A percentile compares a stretch with the other conserved stretches of the same genome.
phyloP scores from a whole-genome alignment of 2,888 invertebrate genomes.

The Vandiemenella viatica region DNA sequence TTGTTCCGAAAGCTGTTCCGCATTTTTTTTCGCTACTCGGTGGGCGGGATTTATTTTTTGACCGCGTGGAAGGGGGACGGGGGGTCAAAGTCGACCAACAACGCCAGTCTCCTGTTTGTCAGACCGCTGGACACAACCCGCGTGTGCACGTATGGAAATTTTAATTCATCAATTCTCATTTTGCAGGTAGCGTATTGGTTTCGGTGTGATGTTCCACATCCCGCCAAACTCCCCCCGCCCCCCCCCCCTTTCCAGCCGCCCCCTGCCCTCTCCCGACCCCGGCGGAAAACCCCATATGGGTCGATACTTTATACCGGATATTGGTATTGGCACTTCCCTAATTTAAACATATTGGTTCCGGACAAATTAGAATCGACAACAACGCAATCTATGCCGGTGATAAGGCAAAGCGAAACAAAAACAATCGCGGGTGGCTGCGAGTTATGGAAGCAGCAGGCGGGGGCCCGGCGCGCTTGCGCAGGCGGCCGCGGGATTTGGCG shows the following conservation, averaged over 20 bases:
- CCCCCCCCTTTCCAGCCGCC: not conserved
- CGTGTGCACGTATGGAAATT: not conserved
- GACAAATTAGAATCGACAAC: conserved; percentile 4
- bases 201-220: not conserved
- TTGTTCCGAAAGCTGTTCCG: not conserved
- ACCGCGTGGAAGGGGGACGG: too few relatives aligned
- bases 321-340: conserved; percentile 4
- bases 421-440: not conserved
- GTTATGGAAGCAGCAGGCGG: not conserved
- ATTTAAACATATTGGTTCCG: conserved; percentile 4
- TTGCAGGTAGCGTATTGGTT: not conserved
- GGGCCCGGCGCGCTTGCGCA: too few relatives aligned
- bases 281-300: not conserved
- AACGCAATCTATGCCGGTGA: not conserved
- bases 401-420: not conserved
- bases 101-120: too few relatives aligned
- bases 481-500: too few relatives aligned
- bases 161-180: not conserved
- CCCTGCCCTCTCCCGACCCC: too few relatives aligned
- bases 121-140: too few relatives aligned
- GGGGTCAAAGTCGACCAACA: too few relatives aligned
- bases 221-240: not conserved
- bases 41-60: not conserved
- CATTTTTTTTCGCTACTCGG: not conserved
- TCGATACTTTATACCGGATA: not conserved